Conservation (phyloP, 2,113 vertebrate genomes). For the Camelus dromedarius region DNA sequence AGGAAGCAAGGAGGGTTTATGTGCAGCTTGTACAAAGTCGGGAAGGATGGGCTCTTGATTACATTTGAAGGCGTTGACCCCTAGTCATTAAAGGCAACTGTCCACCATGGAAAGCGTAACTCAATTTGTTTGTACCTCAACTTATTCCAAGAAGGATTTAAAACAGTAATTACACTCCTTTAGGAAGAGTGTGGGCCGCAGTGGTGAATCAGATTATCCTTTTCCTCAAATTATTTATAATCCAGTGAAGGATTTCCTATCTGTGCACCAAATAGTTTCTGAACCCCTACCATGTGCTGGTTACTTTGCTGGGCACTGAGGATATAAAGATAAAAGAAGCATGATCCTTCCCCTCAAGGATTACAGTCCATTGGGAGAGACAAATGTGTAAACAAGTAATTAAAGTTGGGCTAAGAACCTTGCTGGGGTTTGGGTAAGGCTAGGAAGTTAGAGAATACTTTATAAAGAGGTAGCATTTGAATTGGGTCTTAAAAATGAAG, state of each 20-base stretch:
- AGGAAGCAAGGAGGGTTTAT: not conserved
- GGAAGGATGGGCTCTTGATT: not conserved
- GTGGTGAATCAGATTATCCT: not conserved
- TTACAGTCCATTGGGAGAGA: not conserved
- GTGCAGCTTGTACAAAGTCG: not conserved
- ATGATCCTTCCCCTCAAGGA: slow-evolving; percentile 36
- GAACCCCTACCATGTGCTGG: not conserved
- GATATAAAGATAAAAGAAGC: not conserved
- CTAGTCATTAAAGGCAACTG: not conserved
- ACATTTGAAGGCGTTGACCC: not conserved
- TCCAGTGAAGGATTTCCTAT: not conserved
- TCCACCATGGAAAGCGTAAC: not conserved
- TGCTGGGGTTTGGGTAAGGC: not conserved
- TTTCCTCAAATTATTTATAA: slow-evolving; percentile 23
- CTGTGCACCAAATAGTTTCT: not conserved
- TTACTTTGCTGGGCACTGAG: not conserved
- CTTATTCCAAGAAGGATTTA: not conserved
- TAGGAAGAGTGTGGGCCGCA: not conserved
- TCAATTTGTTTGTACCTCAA: not conserved
- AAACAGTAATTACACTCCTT: not conserved
- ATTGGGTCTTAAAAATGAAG: not conserved
- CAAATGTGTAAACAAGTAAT: not conserved
- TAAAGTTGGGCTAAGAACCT: not conserved
- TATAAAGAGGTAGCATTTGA: not conserved
- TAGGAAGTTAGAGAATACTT: not conserved